Base-by-base conservation (phyloP, 2,113 vertebrate species). In the Rhinoptilus africanus region DNA sequence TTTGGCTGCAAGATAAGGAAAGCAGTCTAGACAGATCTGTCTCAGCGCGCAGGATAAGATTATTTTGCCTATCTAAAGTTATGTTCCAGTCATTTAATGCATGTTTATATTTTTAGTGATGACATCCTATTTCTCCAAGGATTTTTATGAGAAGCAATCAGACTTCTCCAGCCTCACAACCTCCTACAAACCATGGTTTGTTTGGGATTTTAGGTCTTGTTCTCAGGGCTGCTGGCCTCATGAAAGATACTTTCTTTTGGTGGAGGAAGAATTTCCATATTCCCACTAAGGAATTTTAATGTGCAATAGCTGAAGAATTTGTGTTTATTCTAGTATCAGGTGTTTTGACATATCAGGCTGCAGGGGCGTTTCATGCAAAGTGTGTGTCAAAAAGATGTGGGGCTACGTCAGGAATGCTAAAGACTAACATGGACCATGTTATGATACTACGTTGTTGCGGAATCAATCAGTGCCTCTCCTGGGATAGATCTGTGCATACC, bases 1-100 rank as follows among this genome's bases (percentile, higher is more conserved):
- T 91, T 94, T 95, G 96, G 57, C 89, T 93, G 23, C 69, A 87
- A 91, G 84, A 94, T 93, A 94, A 93, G 66, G 30, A 78, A 89
- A 85, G 57, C 66, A 60, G 91, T 82, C 94, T 87, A 94, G 93
- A 93, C 87, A 89, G 77, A 85, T 92, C 43, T 82, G 32, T 81
- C 74, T 92, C 10, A 26, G 73, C 69, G 39, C 77, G 63, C 24
- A 39, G 30, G 56, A 89, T 94, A 95, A 96, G 84, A 87, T 91
- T 87, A 87, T 94, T 95, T 89, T 95, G 60, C 74, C 84, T 93
- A 69, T 94, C 89, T 75, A 7, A 92, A 87, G 35, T 82, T 67
- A 74, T 72, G 34, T 91, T 91, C 77, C 41, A 64, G 48, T 45
- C 2, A 0, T 87, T 94, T 45, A 68, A 32, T 66, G 17, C 24